Evolutionary conservation across 2,888 invertebrate genomes (phyloP), one percentile per base, ranked within the genome.

Genomic region (Polydrusus cervinus): DNA sequence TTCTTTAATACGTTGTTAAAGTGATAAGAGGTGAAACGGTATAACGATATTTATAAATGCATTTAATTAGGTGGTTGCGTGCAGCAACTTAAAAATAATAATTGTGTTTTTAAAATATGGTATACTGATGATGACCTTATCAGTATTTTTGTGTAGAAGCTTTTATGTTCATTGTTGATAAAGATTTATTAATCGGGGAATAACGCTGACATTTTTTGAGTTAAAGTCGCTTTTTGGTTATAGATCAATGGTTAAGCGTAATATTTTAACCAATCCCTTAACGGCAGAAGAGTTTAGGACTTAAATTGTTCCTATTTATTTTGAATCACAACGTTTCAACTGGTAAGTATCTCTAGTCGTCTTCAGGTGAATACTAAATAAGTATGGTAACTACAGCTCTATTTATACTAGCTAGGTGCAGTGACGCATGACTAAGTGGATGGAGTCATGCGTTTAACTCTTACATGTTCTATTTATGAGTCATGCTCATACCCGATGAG

Each of bases 61-160:
- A 64, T 49, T 64, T 64, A 64, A 49, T 64, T 64, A 47, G 34
- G 34, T 34, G 10, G 64, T 64, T 49, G 34, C 30, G 16, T 49
- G 64, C 64, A 64, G 49, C 49, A 64, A 64, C 64, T 64, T 64
- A 3, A 20, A 64, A 64, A 64, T 64, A 49, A 45, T 25, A 43
- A 47, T n/a, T 16, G 11, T 64, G 43, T 64, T 64, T 64, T 47
- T 34, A 34, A 64, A 30, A 64, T 30, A 49, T 64, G 49, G 10
- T 64, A 30, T 64, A 64, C 10, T 49, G 64, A 64, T 49, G 64
- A 64, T 34, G 64, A 47, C 34, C 49, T 64, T 64, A 64, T 64
- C 62, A 30, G n/a, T 34, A 49, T 47, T 49, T 64, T 49, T 11
- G 45, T 45, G 49, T 14, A 6, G 11, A 64, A 49, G 64, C 30